Evolutionary conservation across 2,888 invertebrate genomes (phyloP), one percentile per base, ranked within the genome.

Genomic region (Clivina fossor): DNA sequence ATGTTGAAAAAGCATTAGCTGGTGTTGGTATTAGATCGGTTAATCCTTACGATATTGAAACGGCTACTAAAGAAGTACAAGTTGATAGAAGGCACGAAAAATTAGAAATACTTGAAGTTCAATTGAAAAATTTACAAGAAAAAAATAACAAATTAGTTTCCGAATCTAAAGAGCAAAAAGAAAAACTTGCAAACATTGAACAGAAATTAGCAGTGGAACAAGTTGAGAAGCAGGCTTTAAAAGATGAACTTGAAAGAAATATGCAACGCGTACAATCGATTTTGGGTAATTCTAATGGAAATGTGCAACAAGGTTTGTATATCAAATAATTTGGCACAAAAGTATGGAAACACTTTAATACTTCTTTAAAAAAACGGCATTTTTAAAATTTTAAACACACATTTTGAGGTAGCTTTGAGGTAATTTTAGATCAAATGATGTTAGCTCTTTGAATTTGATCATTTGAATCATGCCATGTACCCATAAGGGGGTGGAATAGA

Each of bases 231-330:
- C 78, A 84, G n/a, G 83, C 85, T 2, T 83, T 88, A 55, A 81
- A 85, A 65, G 81, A 84, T 11, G 89, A 90, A 70, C 73, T 90
- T 38, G 84, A 87, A 63, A 77, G 81, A 60, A 90, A 90, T 69
- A 84, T 88, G 15, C 83, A 85, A 65, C 76, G 89, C 46, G 82
- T 90, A 32, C 74, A 88, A 62, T 84, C 77, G 2, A 79, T 80
- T 70, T 65, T 80, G 3, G 77, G 78, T 71, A 80, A 80, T 55
- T 76, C 76, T 4, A 16, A 43, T 0, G 58, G 70, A 73, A 48
- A 68, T 71, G 44, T 26, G 2, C 28, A 19, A 13, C 16, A 46
- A 44, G 41, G 41, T 40, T n/a, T n/a, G n/a, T n/a, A n/a, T n/a
- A n/a, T n/a, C n/a, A n/a, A n/a, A n/a, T n/a, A n/a, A n/a, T n/a